Evolutionary conservation across 2,888 invertebrate genomes (phyloP), one percentile per base, ranked within the genome.

Genomic region (Papilio gigon): DNA sequence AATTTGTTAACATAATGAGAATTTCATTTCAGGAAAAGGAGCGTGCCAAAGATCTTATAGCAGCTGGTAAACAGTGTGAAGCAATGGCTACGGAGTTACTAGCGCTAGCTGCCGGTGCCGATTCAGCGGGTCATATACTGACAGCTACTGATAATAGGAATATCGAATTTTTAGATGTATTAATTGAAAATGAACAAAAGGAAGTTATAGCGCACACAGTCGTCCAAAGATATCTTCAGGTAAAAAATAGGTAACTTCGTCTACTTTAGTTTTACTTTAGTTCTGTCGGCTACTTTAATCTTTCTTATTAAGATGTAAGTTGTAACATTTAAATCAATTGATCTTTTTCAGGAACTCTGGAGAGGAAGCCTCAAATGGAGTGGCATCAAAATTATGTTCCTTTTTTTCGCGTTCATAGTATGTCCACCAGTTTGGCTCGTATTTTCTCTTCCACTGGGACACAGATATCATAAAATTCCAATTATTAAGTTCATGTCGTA

Each of bases 401-500:
- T 99, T 82, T 96, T 99, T 88, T 94, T 98, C 81, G 95, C 96
- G 75, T 97, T 99, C 85, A 95, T 99, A 80, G 91, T 98, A 66
- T 98, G 98, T 83, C 99, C 99, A 44, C 98, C 99, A 6, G 95
- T 99, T 37, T 99, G 99, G 99, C 93, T 99, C 76, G 95, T 97
- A 62, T 98, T 99, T 87, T 98, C 98, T 73, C 94, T 99, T 83
- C 99, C 99, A 64, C 92, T 98, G 82, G 97, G 97, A 50, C 98
- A 98, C 92, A 97, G 97, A 89, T 98, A 97, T 92, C 97, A 98
- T 93, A 98, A 98, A 93, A 98, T 99, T 80, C 99, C 99, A 70
- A 99, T 99, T 83, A 98, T 99, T 83, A 99, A 99, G 92, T 99
- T 99, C 92, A 99, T 99, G 97, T 98, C 99, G 56, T 99, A 99